phyloP scores from a whole-genome alignment of 2,113 vertebrate species.

The Hylia prasina region DNA sequence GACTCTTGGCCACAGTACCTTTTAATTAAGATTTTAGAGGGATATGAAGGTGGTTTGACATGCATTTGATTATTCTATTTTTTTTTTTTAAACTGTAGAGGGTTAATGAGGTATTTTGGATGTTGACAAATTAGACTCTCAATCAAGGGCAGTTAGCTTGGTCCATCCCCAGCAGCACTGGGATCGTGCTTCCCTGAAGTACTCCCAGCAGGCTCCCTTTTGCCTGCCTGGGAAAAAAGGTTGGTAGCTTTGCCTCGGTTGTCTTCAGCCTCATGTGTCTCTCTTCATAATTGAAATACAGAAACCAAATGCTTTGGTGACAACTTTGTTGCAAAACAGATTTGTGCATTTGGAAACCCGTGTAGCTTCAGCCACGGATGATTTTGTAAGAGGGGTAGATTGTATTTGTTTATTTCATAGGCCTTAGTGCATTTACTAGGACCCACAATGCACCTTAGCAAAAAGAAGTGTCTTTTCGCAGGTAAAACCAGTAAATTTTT shows the following conservation, averaged over 20 bases:
- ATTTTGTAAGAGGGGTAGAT: neutral
- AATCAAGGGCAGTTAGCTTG: rapidly evolving
- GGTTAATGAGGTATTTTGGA: neutral
- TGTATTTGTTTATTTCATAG: neutral
- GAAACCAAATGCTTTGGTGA: neutral
- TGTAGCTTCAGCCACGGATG: neutral
- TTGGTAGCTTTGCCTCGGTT: neutral
- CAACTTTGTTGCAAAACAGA: neutral
- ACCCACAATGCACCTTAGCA: neutral
- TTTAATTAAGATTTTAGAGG: neutral
- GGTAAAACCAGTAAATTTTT: neutral
- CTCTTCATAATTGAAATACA: neutral
- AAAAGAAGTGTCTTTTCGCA: neutral
- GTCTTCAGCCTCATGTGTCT: neutral
- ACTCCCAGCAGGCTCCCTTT: neutral
- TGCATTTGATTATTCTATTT: neutral
- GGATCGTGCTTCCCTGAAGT: neutral
- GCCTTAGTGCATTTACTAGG: neutral
- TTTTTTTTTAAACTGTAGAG: neutral
- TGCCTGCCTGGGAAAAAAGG: neutral
- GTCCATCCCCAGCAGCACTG: neutral
- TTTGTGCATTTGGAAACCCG: neutral
- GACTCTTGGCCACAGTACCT: neutral
- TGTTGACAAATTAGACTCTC: neutral
- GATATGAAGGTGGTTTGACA: neutral